Evolutionary conservation across 35 echinoderm and acorn worm genomes (phyloP).

Genomic region (Ophiothrix spiculata): DNA sequence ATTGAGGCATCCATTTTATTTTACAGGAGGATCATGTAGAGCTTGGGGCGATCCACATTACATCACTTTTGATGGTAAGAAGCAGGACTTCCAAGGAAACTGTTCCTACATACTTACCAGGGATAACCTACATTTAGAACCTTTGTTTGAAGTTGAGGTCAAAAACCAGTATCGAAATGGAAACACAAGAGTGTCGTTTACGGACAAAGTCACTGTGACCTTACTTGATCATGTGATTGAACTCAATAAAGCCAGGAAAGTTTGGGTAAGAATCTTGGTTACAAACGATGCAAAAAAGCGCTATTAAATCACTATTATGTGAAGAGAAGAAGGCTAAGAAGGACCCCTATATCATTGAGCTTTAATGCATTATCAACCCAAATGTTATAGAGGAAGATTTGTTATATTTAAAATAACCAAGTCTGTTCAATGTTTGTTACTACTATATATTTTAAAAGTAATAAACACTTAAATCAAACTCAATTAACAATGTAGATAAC

Average conservation of each 20-base stretch:
- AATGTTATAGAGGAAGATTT: too few relatives aligned
- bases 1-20: too few relatives aligned
- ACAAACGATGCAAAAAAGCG: too few relatives aligned
- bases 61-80: slow-evolving; percentile 11
- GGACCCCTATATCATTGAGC: too few relatives aligned
- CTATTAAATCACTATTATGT: too few relatives aligned
- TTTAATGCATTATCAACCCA: too few relatives aligned
- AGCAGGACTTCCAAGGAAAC: slow-evolving; percentile 18
- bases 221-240: neutral
- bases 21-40: slow-evolving; percentile 13
- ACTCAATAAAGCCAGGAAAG: neutral
- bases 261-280: neutral
- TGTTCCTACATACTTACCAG: slow-evolving; percentile 28
- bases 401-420: too few relatives aligned
- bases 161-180: neutral
- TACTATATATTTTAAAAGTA: too few relatives aligned
- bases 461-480: too few relatives aligned
- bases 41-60: slow-evolving; percentile 35
- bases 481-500: too few relatives aligned
- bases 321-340: too few relatives aligned
- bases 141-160: neutral
- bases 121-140: neutral
- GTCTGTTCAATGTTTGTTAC: too few relatives aligned
- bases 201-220: neutral
- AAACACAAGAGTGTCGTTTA: neutral